Evolutionary conservation across 2,888 invertebrate genomes (phyloP).

Genomic region (Tiphia femorata): DNA sequence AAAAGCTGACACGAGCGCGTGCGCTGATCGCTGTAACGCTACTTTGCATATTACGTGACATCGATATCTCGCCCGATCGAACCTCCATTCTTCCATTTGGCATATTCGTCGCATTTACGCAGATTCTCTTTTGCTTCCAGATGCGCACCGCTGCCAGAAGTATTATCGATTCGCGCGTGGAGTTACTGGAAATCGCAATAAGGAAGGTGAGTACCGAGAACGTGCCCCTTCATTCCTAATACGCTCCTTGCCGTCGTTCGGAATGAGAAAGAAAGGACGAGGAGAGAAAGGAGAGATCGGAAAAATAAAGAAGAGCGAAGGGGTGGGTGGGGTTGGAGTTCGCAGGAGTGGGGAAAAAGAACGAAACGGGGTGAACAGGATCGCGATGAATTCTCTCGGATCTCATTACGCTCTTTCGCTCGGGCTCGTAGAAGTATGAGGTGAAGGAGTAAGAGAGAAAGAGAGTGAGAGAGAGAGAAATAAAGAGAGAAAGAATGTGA

Average conservation of each 20-base stretch:
- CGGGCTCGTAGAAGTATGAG: too few species aligned
- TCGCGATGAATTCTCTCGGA: too few species aligned
- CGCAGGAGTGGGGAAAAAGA: neutral
- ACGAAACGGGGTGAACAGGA: too few species aligned
- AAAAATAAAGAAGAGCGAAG: neutral
- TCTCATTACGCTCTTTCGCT: too few species aligned
- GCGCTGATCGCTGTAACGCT: neutral
- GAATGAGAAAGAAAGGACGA: neutral
- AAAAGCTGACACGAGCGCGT: too few species aligned
- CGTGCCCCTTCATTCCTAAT: too few species aligned
- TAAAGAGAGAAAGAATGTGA: too few species aligned
- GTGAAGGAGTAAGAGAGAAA: too few species aligned
- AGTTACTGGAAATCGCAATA: slow-evolving; percentile 50
- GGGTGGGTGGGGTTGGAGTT: neutral
- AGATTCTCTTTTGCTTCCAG: slow-evolving; percentile 49
- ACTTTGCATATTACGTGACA: neutral
- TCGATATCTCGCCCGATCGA: neutral
- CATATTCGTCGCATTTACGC: neutral
- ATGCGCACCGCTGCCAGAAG: slow-evolving; percentile 56
- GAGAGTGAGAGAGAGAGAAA: too few species aligned
- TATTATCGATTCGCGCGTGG: slow-evolving; percentile 56
- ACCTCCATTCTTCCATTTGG: neutral
- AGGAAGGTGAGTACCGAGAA: slow-evolving; percentile 43
- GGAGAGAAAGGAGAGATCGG: neutral
- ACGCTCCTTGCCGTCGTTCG: too few species aligned